These are phyloP conservation scores for Tetranychus piercei DNA, from an alignment of 2,888 invertebrate genomes.

Conservation along the genomic window DNA sequence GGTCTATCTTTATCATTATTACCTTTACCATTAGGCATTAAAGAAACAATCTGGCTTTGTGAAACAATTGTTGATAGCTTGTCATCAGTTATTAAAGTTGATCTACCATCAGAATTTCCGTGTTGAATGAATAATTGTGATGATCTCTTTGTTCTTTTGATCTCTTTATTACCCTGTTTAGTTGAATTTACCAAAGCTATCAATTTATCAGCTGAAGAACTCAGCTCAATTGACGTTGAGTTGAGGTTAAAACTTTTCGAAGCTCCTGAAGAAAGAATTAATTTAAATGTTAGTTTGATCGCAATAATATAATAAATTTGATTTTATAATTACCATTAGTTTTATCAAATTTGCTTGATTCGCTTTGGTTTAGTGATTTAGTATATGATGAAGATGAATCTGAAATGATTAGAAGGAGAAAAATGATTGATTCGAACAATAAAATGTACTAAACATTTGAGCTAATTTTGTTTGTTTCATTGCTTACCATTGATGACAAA, in stretches of 20 bases:
- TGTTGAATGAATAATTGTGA: background rate
- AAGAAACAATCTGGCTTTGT: background rate
- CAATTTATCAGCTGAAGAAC: background rate
- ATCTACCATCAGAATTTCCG: background rate
- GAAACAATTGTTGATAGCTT: background rate
- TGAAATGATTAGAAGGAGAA: background rate
- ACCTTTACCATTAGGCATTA: background rate
- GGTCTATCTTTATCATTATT: background rate
- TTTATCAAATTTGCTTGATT: background rate
- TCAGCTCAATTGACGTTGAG: background rate
- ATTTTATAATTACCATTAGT: background rate
- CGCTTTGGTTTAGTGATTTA: background rate
- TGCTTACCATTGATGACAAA: too few relatives aligned
- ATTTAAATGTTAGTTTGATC: too few relatives aligned
- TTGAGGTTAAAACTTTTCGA: background rate
- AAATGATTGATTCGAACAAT: background rate
- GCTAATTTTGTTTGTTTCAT: too few relatives aligned
- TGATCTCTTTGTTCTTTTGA: background rate
- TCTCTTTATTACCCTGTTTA: background rate
- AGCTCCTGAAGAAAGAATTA: too few relatives aligned
- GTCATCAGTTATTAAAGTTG: background rate
- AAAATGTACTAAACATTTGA: background rate
- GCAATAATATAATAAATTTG: too few relatives aligned
- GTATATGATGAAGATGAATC: background rate
- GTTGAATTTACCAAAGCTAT: background rate